These are phyloP conservation scores for Psephotus haematonotus DNA, from an alignment of 2,113 vertebrate species.

Conservation along the genomic window DNA sequence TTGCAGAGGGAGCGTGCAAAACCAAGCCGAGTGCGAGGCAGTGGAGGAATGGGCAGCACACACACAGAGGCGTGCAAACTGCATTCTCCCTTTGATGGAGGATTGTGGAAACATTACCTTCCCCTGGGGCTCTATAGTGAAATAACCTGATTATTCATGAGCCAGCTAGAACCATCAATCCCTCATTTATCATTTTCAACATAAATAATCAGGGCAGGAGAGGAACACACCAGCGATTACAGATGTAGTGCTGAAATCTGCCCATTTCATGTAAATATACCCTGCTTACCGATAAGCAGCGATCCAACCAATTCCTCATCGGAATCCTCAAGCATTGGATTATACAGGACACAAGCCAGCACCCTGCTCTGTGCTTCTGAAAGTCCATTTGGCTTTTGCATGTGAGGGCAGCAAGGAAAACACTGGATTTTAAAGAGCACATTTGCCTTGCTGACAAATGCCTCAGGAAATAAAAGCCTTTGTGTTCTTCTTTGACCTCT, in stretches of 20 bases:
- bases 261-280: not conserved
- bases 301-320: not conserved
- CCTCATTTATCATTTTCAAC: slow-evolving; percentile 54
- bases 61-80: not conserved
- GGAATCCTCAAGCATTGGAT: not conserved
- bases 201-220: slow-evolving; percentile 13
- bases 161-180: slow-evolving; percentile 44
- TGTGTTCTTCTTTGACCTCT: slow-evolving; percentile 38
- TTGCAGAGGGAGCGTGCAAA: not conserved
- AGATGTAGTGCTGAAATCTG: slow-evolving; percentile 14
- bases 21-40: not conserved
- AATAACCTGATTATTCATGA: slow-evolving; percentile 58
- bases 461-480: slow-evolving; percentile 41
- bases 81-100: not conserved
- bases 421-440: not conserved
- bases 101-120: slow-evolving; percentile 26
- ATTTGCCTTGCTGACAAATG: slow-evolving; percentile 52
- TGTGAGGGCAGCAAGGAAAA: slow-evolving; percentile 37
- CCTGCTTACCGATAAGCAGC: not conserved
- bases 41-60: rapidly evolving
- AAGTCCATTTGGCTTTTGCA: not conserved
- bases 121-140: not conserved
- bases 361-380: not conserved
- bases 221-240: not conserved
- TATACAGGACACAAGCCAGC: slow-evolving; percentile 19